Evolutionary conservation across 1,140 invertebrate genomes (phyloP).

Genomic region (Drosophila seguyi): DNA sequence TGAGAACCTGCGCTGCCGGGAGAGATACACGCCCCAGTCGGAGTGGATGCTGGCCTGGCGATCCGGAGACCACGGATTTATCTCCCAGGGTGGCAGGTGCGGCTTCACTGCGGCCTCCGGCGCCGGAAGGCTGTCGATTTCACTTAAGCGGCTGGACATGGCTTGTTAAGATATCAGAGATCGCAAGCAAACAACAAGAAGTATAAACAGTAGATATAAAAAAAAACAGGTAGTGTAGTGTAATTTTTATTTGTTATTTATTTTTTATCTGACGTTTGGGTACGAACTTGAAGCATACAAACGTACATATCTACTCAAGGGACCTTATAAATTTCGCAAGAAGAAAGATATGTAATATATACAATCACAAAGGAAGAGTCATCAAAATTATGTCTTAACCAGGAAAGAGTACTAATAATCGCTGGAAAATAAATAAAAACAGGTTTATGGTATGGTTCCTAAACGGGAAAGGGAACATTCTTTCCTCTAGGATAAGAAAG

Average conservation of each 20-base stretch:
- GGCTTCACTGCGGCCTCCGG: conserved; percentile 11
- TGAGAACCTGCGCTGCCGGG: conserved; percentile 16
- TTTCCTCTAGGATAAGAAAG: no score
- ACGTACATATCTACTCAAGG: neutral
- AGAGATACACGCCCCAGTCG: conserved; percentile 58
- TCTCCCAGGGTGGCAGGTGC: conserved; percentile 57
- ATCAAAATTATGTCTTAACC: no score
- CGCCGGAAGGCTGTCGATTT: neutral
- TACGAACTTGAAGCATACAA: neutral
- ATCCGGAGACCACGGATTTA: conserved; percentile 41
- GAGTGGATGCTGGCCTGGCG: conserved; percentile 51
- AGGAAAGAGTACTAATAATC: no score
- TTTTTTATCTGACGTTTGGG: conserved; percentile 1
- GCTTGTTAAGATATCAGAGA: neutral
- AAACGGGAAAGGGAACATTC: no score
- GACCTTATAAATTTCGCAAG: neutral
- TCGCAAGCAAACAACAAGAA: conserved; percentile 26
- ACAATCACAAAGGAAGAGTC: no score
- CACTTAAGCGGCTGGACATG: conserved; percentile 6
- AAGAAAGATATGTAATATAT: no score
- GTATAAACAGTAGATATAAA: conserved; percentile 31
- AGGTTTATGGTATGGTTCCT: no score
- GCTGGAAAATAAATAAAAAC: no score
- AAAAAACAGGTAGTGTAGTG: conserved; percentile 14
- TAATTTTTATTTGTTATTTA: neutral